These are phyloP conservation scores for Cacajao melanocephalus DNA, from an alignment of 2,797 vertebrate species.

Conservation along the genomic window DNA sequence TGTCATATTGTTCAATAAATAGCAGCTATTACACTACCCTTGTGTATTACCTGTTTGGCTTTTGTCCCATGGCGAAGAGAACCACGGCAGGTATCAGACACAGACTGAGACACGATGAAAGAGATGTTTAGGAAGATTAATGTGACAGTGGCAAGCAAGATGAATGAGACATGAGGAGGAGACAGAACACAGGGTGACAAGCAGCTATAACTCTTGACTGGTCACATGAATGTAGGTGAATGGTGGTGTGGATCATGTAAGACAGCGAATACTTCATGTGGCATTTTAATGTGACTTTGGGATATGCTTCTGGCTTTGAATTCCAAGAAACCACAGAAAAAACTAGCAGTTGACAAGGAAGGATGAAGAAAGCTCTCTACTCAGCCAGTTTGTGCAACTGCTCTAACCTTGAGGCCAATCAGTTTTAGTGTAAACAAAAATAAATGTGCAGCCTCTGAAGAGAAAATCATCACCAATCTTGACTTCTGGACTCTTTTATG, in stretches of 20 bases:
- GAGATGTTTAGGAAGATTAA: conserved; percentile 63
- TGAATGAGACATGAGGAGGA: conserved; percentile 35
- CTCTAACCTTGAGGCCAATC: conserved; percentile 16
- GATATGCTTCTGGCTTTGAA: conserved; percentile 22
- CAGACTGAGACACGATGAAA: conserved; percentile 49
- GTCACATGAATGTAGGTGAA: conserved; percentile 64
- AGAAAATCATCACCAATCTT: background rate
- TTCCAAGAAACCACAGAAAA: background rate
- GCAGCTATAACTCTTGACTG: conserved; percentile 49
- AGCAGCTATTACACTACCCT: background rate
- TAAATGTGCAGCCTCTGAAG: background rate
- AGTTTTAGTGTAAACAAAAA: background rate
- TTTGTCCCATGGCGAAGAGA: conserved; percentile 4
- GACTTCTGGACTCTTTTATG: background rate
- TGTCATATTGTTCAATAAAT: background rate
- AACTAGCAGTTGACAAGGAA: background rate
- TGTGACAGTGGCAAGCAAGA: conserved; percentile 52
- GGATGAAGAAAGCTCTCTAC: background rate
- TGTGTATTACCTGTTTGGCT: background rate
- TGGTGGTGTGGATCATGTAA: conserved; percentile 16
- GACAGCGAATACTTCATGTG: conserved; percentile 30
- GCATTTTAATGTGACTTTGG: conserved; percentile 47
- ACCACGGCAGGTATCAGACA: conserved; percentile 25
- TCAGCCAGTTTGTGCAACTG: background rate
- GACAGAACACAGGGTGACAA: conserved; percentile 40